phyloP scores from a whole-genome alignment of 2,113 vertebrate genomes.

The Emydura subglobosa region DNA sequence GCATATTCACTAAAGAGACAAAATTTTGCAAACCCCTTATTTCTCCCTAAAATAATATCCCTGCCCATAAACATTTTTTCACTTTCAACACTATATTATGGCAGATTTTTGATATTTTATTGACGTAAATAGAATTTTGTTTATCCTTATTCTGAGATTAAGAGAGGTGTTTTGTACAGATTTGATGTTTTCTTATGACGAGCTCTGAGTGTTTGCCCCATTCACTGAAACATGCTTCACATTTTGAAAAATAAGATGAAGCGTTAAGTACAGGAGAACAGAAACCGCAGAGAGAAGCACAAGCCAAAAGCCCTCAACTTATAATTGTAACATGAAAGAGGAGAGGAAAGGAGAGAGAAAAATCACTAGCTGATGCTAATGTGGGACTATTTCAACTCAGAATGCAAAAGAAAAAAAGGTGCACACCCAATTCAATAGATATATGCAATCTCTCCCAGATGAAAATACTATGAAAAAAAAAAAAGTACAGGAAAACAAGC shows the following conservation, averaged over 20 bases:
- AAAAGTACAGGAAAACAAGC: neutral
- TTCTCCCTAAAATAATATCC: neutral
- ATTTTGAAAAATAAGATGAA: constrained; percentile 24
- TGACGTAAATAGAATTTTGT: neutral
- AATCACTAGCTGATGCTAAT: neutral
- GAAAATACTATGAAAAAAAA: constrained; percentile 3
- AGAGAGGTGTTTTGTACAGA: neutral
- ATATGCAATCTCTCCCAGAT: neutral
- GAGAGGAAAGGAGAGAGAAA: neutral
- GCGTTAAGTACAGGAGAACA: neutral
- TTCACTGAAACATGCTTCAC: constrained; percentile 4
- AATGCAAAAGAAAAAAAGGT: neutral
- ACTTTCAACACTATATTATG: neutral
- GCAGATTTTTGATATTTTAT: neutral
- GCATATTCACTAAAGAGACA: neutral
- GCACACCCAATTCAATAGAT: neutral
- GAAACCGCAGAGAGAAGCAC: neutral
- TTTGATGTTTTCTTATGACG: neutral
- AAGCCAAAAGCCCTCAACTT: neutral
- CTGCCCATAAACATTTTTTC: neutral
- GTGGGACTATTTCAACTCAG: neutral
- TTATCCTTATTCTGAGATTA: neutral
- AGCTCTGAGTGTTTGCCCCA: neutral
- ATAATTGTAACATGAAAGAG: neutral
- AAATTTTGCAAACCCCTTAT: neutral